A percentile compares a stretch with the other conserved stretches of the same genome.
phyloP scores from a whole-genome alignment of 1,140 invertebrate genomes.

The Scaptodrosophila lebanonensis region DNA sequence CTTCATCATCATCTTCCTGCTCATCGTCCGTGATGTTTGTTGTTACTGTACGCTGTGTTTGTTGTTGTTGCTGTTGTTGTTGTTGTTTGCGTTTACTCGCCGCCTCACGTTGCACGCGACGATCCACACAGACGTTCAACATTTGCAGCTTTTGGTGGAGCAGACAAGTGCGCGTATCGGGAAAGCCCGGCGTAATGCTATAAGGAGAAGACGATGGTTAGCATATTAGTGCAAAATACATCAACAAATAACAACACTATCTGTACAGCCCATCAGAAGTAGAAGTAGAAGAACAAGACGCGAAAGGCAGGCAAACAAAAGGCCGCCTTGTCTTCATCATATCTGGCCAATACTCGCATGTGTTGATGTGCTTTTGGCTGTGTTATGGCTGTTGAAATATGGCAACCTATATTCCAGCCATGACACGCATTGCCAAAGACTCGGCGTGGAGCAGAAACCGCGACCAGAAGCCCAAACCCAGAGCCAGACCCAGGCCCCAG shows the following conservation, averaged over 20 bases:
- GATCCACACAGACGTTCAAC: slow-evolving; percentile 96
- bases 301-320: not conserved
- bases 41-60: slow-evolving; percentile 12
- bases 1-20: slow-evolving; percentile 84
- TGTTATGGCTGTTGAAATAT: not conserved
- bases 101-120: slow-evolving; percentile 82
- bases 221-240: slow-evolving; percentile 19
- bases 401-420: slow-evolving; percentile 7
- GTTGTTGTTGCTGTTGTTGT: not conserved
- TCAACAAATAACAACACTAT: too few relatives aligned
- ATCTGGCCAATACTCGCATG: too few relatives aligned
- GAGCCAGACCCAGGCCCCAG: not conserved
- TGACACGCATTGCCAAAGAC: slow-evolving; percentile 15
- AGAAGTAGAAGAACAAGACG: too few relatives aligned
- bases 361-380: slow-evolving; percentile 1
- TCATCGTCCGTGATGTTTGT: slow-evolving; percentile 67
- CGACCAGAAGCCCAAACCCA: too few relatives aligned
- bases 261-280: not conserved
- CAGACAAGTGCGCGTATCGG: slow-evolving; percentile 92
- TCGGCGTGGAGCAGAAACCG: too few relatives aligned
- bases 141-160: slow-evolving; percentile 97
- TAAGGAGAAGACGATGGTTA: not conserved
- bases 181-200: slow-evolving; percentile 86
- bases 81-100: slow-evolving; percentile 39
- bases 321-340: not conserved